phyloP scores from a whole-genome alignment of 35 echinoderm and acorn worm genomes.

The Ophioderma brevispina region DNA sequence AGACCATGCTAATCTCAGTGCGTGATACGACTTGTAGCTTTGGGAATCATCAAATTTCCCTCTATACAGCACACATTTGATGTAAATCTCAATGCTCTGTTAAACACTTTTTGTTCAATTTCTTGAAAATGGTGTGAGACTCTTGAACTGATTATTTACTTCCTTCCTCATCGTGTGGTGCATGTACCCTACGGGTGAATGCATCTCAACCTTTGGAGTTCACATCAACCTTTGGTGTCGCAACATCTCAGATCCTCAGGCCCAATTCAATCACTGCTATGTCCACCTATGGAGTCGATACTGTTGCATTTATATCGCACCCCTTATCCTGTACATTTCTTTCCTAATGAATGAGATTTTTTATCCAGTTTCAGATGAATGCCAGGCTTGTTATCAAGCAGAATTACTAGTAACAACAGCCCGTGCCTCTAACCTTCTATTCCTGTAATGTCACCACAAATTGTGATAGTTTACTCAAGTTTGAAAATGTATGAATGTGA shows the following conservation, averaged over 20 bases:
- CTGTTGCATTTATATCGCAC: background rate
- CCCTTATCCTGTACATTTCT: background rate
- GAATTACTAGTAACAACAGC: background rate
- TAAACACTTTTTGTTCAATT: too few relatives aligned
- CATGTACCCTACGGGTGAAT: too few relatives aligned
- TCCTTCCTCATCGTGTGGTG: too few relatives aligned
- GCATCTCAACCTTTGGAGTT: too few relatives aligned
- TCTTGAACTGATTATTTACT: too few relatives aligned
- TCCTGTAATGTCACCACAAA: background rate
- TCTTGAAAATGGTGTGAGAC: too few relatives aligned
- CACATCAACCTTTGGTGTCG: too few relatives aligned
- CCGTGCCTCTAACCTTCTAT: background rate
- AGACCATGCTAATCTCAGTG: too few relatives aligned
- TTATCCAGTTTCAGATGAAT: background rate
- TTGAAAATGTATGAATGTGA: background rate
- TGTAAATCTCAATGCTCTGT: too few relatives aligned
- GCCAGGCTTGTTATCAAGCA: background rate
- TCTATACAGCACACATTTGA: too few relatives aligned
- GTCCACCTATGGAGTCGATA: background rate
- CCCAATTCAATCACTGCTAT: background rate
- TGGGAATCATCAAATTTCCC: too few relatives aligned
- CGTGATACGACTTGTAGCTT: too few relatives aligned
- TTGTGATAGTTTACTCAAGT: background rate
- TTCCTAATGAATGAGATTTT: background rate
- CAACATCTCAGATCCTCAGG: background rate